A percentile compares a stretch with the other conserved stretches of the same genome.
phyloP scores from a whole-genome alignment of 2,888 invertebrate species.

The Eledone cirrhosa region DNA sequence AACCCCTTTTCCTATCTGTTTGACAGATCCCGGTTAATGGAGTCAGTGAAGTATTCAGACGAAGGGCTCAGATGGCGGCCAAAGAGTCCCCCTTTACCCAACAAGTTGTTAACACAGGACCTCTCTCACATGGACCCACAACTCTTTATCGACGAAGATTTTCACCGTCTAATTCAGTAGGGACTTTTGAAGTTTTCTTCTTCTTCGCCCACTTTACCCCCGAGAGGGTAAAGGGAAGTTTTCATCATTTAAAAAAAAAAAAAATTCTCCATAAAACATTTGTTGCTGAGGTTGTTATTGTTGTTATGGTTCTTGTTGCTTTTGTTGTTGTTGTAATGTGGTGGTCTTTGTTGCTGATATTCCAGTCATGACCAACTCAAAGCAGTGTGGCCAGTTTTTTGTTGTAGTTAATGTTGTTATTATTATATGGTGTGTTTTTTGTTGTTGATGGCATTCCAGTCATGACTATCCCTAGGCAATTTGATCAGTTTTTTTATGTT shows the following conservation, averaged over 20 bases:
- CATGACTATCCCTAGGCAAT: no score
- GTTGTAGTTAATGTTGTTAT: no score
- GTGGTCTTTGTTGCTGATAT: no score
- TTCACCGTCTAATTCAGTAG: constrained; percentile 58
- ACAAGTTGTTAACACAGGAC: constrained; percentile 59
- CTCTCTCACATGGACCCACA: constrained; percentile 32
- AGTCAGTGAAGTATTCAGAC: constrained; percentile 34
- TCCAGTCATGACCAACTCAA: no score
- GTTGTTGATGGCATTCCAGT: no score
- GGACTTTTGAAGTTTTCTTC: constrained; percentile 20
- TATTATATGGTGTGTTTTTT: no score
- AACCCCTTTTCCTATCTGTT: constrained; percentile 32
- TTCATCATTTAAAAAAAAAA: neutral
- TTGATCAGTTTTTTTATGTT: no score
- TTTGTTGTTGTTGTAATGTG: no score
- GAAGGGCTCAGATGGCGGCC: constrained; percentile 41
- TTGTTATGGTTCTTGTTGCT: no score
- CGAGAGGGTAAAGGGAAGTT: neutral
- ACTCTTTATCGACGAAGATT: constrained; percentile 42
- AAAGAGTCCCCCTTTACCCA: constrained; percentile 60
- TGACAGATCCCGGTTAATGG: constrained; percentile 30
- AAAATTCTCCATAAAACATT: neutral
- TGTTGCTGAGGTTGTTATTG: no score
- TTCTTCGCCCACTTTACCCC: neutral
- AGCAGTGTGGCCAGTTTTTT: no score